Conservation (phyloP, 2,797 vertebrate species). For the Gymnoscopelus braueri region DNA sequence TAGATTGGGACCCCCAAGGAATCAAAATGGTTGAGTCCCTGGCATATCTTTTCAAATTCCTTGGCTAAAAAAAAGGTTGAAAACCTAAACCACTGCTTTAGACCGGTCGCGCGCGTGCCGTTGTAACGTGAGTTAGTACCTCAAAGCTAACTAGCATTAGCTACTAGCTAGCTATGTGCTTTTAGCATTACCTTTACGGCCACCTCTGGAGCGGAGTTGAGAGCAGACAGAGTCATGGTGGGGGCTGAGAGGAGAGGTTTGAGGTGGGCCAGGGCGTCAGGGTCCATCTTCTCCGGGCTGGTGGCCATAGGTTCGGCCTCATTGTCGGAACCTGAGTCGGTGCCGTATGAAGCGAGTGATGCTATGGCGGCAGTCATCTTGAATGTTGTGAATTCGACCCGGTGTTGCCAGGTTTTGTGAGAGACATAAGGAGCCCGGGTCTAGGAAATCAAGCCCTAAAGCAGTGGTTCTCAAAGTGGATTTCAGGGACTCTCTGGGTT, state of each 20-base stretch:
- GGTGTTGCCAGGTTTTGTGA: constrained; percentile 4
- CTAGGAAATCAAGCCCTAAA: too few species aligned
- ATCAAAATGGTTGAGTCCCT: too few species aligned
- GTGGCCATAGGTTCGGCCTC: constrained; percentile 72
- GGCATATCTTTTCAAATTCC: too few species aligned
- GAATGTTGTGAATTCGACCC: constrained; percentile 69
- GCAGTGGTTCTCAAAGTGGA: too few species aligned
- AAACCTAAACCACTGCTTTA: too few species aligned
- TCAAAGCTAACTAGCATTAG: constrained; percentile 25
- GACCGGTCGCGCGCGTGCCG: too few species aligned
- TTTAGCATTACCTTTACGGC: constrained; percentile 89
- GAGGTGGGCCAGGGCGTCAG: constrained; percentile 77
- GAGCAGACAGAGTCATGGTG: constrained; percentile 71
- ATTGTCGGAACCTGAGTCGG: constrained; percentile 90
- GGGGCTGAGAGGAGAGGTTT: constrained; percentile 62
- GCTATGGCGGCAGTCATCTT: constrained; percentile 89
- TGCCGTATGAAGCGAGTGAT: constrained; percentile 90
- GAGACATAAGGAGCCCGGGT: not conserved
- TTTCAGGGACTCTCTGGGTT: too few species aligned
- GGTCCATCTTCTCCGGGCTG: constrained; percentile 55
- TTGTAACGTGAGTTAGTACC: too few species aligned
- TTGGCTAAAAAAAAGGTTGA: too few species aligned
- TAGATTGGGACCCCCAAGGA: too few species aligned
- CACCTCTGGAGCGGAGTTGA: constrained; percentile 93
- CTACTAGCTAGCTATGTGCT: constrained; percentile 43